Conservation (phyloP, 2,888 invertebrate species). For the Lasioglossum zephyrum region DNA sequence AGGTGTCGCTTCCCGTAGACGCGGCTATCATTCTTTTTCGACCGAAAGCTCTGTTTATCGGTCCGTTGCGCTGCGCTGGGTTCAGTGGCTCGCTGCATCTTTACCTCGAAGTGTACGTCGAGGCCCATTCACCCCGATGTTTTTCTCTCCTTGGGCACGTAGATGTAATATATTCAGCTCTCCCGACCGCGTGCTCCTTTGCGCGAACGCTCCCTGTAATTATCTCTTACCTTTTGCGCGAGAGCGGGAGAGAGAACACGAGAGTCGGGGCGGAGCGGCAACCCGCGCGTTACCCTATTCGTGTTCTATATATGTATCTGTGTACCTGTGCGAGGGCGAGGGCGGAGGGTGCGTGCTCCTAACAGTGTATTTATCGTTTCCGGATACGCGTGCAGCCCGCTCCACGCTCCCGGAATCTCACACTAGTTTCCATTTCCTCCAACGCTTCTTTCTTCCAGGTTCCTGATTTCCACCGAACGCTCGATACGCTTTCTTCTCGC, state of each 20-base stretch:
- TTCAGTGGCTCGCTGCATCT: conserved; percentile 19
- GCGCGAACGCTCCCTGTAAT: conserved; percentile 58
- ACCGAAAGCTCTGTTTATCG: not conserved
- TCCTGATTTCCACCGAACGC: not conserved
- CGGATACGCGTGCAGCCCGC: conserved; percentile 63
- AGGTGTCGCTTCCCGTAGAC: not conserved
- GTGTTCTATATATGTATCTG: not conserved
- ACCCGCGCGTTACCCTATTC: not conserved
- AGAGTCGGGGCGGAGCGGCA: not conserved
- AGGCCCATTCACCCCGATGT: conserved; percentile 52
- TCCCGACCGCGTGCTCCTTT: conserved; percentile 45
- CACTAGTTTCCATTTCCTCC: not conserved
- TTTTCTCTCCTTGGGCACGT: conserved; percentile 44
- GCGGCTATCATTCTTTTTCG: not conserved
- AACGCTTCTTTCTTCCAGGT: conserved; percentile 21
- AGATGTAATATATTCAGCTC: conserved; percentile 58
- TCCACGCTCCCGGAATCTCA: conserved; percentile 55
- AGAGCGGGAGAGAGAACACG: conserved; percentile 35
- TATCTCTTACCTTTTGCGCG: conserved; percentile 60
- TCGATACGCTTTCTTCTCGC: not conserved
- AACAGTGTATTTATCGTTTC: conserved; percentile 75
- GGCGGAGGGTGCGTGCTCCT: conserved; percentile 15
- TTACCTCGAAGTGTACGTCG: conserved; percentile 30
- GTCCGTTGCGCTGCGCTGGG: conserved; percentile 4
- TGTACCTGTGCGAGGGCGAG: conserved; percentile 9